Base-by-base conservation (phyloP, 2,888 invertebrate species). In the Drosophila flavopinicola region DNA sequence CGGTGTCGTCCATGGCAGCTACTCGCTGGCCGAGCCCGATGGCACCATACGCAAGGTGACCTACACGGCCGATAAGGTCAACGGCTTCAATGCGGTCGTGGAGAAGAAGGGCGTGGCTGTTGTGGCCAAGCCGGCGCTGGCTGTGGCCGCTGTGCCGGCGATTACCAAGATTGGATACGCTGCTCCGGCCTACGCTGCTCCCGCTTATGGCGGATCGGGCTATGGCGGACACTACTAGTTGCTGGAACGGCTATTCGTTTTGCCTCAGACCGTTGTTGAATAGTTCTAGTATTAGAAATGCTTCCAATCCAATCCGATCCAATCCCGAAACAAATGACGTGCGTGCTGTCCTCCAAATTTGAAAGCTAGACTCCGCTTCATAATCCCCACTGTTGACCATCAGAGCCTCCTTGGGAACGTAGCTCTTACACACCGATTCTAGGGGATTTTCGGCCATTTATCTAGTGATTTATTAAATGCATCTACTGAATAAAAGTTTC, bases 401-500 rank as follows among this genome's bases (percentile, higher is more conserved):
- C n/a, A 39, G n/a, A 33, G 47, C 24, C 37, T 45, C 51, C 25
- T 17, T 20, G 27, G 9, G n/a, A 23, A 54, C 11, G 17, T 69
- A 71, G 70, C 49, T 70, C 33, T 59, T 48, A 68, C 66, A 78
- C 69, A 68, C 59, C 68, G 63, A 67, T 64, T 80, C 78, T 78
- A 79, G 68, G 75, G 75, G 65, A 44, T 57, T 67, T 60, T 72
- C 54, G 66, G 66, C 74, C 80, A 71, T 53, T 75, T 73, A 79
- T 74, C 65, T 86, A 86, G 88, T 76, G 75, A 88, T 80, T 83
- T 84, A 85, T 38, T 41, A 75, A 49, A 20, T 88, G 91, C 91
- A 91, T 89, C 79, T 88, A 89, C 91, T 90, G 90, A 90, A 91
- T 90, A 90, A 91, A 90, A 80, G 82, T 74, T 89, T 90, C 90